phyloP scores from a whole-genome alignment of 2,113 vertebrate species.

The Aramus guarauna region DNA sequence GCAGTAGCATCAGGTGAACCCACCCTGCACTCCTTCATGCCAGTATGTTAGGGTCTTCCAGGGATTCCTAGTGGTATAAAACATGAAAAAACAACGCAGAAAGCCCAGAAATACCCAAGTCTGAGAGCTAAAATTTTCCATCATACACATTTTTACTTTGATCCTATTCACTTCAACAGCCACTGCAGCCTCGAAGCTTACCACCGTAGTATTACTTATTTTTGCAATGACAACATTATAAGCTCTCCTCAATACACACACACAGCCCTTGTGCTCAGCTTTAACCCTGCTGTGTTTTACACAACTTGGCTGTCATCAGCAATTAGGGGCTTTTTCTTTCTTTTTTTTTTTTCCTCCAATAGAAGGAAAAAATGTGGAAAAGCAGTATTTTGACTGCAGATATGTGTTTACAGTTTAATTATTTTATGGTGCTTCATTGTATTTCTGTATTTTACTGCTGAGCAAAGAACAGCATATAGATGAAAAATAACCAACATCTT shows the following conservation, averaged over 20 bases:
- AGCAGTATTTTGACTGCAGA: not conserved
- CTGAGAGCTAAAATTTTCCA: not conserved
- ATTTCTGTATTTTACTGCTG: not conserved
- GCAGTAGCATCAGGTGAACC: not conserved
- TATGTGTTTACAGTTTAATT: not conserved
- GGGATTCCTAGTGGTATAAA: not conserved
- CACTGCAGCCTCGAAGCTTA: not conserved
- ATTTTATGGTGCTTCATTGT: not conserved
- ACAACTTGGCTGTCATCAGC: not conserved
- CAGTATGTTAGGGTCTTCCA: not conserved
- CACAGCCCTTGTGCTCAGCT: not conserved
- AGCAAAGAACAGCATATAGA: not conserved
- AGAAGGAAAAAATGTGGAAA: not conserved
- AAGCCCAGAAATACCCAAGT: not conserved
- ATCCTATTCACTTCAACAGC: not conserved
- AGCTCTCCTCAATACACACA: not conserved
- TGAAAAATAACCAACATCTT: not conserved
- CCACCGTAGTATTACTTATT: not conserved
- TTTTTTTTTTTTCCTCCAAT: not conserved
- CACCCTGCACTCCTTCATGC: not conserved
- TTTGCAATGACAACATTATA: not conserved
- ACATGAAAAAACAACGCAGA: not conserved
- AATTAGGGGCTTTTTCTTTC: not conserved
- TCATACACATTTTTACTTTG: not conserved
- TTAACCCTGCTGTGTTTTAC: not conserved